Evolutionary conservation across 1,140 invertebrate species (phyloP).

Genomic region (Papilio polyxenes): DNA sequence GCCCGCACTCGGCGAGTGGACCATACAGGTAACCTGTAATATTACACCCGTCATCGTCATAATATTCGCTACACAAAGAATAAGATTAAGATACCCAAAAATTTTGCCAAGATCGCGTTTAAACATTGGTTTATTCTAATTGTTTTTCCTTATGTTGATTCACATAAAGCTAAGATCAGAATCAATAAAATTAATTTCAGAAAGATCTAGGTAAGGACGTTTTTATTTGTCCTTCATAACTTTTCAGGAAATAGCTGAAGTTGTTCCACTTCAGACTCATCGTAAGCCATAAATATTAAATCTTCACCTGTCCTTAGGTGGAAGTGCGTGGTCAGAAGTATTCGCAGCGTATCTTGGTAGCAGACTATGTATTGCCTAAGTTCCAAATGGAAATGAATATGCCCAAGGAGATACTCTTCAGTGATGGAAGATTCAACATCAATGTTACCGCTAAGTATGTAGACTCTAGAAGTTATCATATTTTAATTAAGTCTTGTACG

Average conservation of each 20-base stretch:
- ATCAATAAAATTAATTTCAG: too few relatives aligned
- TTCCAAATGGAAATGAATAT: conserved; percentile 93
- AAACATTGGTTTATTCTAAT: too few relatives aligned
- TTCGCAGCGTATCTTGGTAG: conserved; percentile 88
- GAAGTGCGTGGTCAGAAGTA: conserved; percentile 84
- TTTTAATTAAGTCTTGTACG: neutral
- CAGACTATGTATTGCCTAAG: conserved; percentile 96
- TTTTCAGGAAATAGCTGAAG: too few relatives aligned
- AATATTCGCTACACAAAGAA: neutral
- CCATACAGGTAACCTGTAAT: conserved; percentile 83
- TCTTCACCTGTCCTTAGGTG: conserved; percentile 46
- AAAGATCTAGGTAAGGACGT: too few relatives aligned
- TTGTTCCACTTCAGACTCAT: neutral
- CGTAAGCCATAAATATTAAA: neutral
- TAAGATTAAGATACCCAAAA: neutral
- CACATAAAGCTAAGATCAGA: too few relatives aligned
- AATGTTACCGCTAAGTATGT: conserved; percentile 92
- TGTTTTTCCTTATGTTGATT: too few relatives aligned
- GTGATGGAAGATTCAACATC: conserved; percentile 87
- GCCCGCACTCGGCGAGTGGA: conserved; percentile 96
- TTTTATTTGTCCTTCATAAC: too few relatives aligned
- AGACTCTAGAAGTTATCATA: too few relatives aligned
- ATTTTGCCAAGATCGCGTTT: too few relatives aligned
- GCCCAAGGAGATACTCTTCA: conserved; percentile 90
- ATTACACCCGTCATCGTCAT: neutral